phyloP scores from a whole-genome alignment of 2,888 invertebrate genomes.

The Cyclophora punctaria region DNA sequence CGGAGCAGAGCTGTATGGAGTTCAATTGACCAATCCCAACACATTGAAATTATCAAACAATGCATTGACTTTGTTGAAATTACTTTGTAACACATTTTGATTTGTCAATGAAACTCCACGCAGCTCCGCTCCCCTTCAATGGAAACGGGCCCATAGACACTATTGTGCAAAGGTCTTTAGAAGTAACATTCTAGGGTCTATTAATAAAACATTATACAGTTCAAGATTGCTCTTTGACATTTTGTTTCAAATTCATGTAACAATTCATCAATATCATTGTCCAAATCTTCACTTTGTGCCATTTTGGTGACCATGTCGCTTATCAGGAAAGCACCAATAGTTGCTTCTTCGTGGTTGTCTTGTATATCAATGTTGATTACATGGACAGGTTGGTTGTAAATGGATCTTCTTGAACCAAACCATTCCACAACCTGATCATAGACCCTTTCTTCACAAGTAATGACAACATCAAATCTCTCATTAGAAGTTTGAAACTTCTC shows the following conservation, averaged over 20 bases:
- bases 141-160: not conserved
- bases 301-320: conserved; percentile 95
- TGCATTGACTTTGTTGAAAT: no score
- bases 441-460: conserved; percentile 98
- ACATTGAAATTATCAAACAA: no score
- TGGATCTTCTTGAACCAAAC: conserved; percentile 87
- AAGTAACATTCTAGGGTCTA: conserved; percentile 5
- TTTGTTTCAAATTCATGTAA: conserved; percentile 95
- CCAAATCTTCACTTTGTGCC: conserved; percentile 92
- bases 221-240: conserved; percentile 89
- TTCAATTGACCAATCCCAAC: no score
- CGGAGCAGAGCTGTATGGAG: no score
- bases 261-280: conserved; percentile 98
- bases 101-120: no score
- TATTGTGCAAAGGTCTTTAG: conserved; percentile 2
- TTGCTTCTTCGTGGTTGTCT: conserved; percentile 99
- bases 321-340: conserved; percentile 97
- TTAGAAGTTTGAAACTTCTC: conserved; percentile 93
- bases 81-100: no score
- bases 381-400: conserved; percentile 92
- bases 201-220: conserved; percentile 96
- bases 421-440: conserved; percentile 98
- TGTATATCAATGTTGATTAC: conserved; percentile 99
- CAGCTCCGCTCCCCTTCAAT: no score
- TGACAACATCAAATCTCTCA: conserved; percentile 95